These are phyloP conservation scores for Synanthedon tipuliformis DNA, from an alignment of 2,888 invertebrate genomes.

Conservation along the genomic window DNA sequence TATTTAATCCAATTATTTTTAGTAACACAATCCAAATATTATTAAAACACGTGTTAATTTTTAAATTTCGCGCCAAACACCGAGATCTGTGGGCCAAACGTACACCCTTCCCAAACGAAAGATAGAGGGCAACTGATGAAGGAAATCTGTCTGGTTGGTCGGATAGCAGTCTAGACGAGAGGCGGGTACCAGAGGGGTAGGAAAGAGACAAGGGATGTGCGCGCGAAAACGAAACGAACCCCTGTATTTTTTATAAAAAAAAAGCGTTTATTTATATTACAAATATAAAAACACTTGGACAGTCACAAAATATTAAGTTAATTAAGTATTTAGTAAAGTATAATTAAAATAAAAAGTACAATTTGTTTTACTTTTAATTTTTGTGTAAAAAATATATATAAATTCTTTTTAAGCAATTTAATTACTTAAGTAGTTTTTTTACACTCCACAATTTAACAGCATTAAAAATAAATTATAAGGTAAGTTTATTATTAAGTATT, in stretches of 20 bases:
- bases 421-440: too few relatives aligned
- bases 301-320: too few relatives aligned
- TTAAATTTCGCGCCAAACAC: constrained; percentile 47
- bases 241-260: constrained; percentile 27
- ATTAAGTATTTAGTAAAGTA: too few relatives aligned
- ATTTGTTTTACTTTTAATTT: too few relatives aligned
- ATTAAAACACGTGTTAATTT: constrained; percentile 15
- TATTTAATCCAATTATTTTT: constrained; percentile 4
- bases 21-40: too few relatives aligned
- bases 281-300: background rate
- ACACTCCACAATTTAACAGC: too few relatives aligned
- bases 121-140: constrained; percentile 37
- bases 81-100: constrained; percentile 4
- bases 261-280: background rate
- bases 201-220: constrained; percentile 15
- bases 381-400: too few relatives aligned
- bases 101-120: constrained; percentile 28
- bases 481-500: too few relatives aligned
- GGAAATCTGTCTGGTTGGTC: constrained; percentile 12
- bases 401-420: too few relatives aligned
- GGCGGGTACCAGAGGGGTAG: constrained; percentile 17
- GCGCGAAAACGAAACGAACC: constrained; percentile 37
- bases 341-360: too few relatives aligned
- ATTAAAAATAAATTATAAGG: too few relatives aligned
- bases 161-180: constrained; percentile 52